Conservation (phyloP, 2,888 invertebrate species). For the Silvanus unidentatus region DNA sequence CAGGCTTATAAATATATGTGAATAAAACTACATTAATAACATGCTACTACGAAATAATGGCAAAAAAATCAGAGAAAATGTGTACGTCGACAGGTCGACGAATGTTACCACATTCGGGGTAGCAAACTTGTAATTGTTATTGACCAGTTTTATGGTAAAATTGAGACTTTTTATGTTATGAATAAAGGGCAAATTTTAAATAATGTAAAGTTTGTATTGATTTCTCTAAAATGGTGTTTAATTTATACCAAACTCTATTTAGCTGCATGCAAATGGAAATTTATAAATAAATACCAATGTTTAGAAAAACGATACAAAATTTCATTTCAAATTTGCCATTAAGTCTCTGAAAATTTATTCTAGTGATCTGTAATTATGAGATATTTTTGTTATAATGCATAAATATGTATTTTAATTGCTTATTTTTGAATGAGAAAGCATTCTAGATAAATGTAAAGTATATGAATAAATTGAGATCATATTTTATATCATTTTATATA, state of each 20-base stretch:
- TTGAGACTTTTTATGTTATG: neutral
- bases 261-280: neutral
- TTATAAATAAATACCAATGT: neutral
- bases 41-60: too few species aligned
- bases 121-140: too few species aligned
- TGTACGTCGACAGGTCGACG: too few species aligned
- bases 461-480: conserved; percentile 10
- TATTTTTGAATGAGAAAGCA: conserved; percentile 24
- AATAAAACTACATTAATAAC: too few species aligned
- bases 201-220: too few species aligned
- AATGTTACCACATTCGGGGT: too few species aligned
- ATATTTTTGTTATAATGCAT: conserved; percentile 21
- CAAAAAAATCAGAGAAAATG: too few species aligned
- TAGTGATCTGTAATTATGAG: conserved; percentile 20
- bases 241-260: too few species aligned
- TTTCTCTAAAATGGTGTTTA: too few species aligned
- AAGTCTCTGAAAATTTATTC: conserved; percentile 14
- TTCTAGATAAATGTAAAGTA: conserved; percentile 28
- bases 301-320: neutral
- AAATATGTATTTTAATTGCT: conserved; percentile 20
- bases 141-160: too few species aligned
- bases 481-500: conserved; percentile 13
- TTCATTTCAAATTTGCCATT: conserved; percentile 2
- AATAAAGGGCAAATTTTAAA: too few species aligned
- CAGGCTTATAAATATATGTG: conserved; percentile 5